Conservation (phyloP, 2,113 vertebrate species). For the Dendropsophus ebraccatus region DNA sequence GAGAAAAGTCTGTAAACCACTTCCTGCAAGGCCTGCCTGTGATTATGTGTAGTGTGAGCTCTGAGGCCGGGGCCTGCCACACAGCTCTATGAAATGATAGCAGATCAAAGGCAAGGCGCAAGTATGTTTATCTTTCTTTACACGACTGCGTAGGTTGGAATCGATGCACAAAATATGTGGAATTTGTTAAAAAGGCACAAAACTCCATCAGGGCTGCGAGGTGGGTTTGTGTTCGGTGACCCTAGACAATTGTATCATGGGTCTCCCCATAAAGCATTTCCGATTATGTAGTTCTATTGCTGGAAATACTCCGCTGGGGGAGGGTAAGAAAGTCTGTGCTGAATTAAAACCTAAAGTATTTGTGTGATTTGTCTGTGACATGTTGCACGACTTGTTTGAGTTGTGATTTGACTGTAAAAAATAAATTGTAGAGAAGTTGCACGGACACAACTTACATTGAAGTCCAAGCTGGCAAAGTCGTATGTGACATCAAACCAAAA, state of each 20-base stretch:
- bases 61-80: constrained; percentile 9
- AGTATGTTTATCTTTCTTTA: constrained; percentile 16
- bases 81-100: background rate
- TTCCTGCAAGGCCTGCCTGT: constrained; percentile 38
- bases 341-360: too few species aligned
- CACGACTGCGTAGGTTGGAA: constrained; percentile 1
- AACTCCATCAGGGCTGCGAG: background rate
- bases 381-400: too few species aligned
- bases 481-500: too few species aligned
- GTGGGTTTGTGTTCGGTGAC: background rate
- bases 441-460: too few species aligned
- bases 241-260: background rate
- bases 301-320: too few species aligned
- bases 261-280: background rate
- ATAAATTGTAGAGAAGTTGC: too few species aligned
- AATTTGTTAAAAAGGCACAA: background rate
- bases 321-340: background rate
- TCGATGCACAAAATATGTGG: background rate
- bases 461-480: too few species aligned
- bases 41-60: constrained; percentile 28
- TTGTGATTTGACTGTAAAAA: too few species aligned
- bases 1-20: constrained; percentile 35
- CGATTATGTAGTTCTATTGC: too few species aligned
- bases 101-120: constrained; percentile 17
- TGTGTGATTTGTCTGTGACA: too few species aligned